Evolutionary conservation across 2,797 vertebrate species (phyloP).

Genomic region (Alosa sapidissima): DNA sequence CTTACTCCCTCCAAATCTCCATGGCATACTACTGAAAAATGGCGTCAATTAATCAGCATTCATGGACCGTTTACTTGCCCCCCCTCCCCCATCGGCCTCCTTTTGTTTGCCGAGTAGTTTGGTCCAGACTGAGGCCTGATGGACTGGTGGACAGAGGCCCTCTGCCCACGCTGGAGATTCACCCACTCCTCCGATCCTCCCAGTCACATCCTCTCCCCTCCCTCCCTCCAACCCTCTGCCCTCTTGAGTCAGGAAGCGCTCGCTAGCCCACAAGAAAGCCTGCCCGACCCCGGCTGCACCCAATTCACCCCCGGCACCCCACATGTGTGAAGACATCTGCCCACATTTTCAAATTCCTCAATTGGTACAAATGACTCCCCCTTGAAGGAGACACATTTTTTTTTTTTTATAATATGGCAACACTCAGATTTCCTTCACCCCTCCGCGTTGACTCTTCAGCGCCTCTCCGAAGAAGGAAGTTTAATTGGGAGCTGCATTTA

Average conservation of each 20-base stretch:
- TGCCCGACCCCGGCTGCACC: slow-evolving; percentile 41
- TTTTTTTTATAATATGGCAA: slow-evolving; percentile 74
- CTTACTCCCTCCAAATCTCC: slow-evolving; percentile 70
- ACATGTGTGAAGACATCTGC: slow-evolving; percentile 85
- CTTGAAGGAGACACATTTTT: slow-evolving; percentile 66
- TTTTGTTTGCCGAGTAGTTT: slow-evolving; percentile 75
- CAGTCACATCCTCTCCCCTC: slow-evolving; percentile 40
- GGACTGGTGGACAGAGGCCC: slow-evolving; percentile 76
- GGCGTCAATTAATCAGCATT: slow-evolving; percentile 87
- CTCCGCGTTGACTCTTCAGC: slow-evolving; percentile 77
- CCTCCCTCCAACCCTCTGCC: slow-evolving; percentile 65
- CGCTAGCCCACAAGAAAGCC: slow-evolving; percentile 38
- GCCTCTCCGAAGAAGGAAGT: slow-evolving; percentile 81
- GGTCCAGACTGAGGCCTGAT: slow-evolving; percentile 83
- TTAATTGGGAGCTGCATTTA: slow-evolving; percentile 84
- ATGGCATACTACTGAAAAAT: slow-evolving; percentile 80
- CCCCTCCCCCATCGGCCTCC: slow-evolving; percentile 46
- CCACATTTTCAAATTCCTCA: slow-evolving; percentile 81
- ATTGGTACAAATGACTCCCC: slow-evolving; percentile 81
- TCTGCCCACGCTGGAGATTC: slow-evolving; percentile 68
- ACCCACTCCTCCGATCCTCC: not conserved
- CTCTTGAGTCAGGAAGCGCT: slow-evolving; percentile 36
- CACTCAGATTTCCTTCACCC: slow-evolving; percentile 72
- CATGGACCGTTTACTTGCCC: slow-evolving; percentile 83
- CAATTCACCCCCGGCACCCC: slow-evolving; percentile 71